Conservation (phyloP, 1,140 invertebrate genomes). For the Chironomus striatipennis region DNA sequence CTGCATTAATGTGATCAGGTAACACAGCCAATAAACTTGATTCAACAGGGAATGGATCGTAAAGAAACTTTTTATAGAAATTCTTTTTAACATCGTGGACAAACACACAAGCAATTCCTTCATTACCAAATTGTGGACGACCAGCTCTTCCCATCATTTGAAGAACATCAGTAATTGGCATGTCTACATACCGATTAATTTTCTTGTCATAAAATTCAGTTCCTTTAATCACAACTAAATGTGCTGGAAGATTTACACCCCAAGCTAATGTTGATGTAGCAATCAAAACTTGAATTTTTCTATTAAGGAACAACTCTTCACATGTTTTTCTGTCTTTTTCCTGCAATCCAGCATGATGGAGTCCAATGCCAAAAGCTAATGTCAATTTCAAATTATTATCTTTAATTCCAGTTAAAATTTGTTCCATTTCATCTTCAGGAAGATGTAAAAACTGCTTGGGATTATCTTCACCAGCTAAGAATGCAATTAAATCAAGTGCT, state of each 20-base stretch:
- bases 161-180: slow-evolving; percentile 97
- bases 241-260: slow-evolving; percentile 97
- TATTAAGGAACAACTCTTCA: slow-evolving; percentile 93
- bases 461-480: slow-evolving; percentile 80
- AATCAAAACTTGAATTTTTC: slow-evolving; percentile 96
- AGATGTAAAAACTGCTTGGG: slow-evolving; percentile 95
- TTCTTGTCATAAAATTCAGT: slow-evolving; percentile 99
- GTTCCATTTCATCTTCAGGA: slow-evolving; percentile 73
- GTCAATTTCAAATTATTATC: slow-evolving; percentile 92
- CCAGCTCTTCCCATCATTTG: slow-evolving; percentile 99
- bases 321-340: slow-evolving; percentile 85
- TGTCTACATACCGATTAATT: slow-evolving; percentile 92
- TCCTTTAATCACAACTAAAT: slow-evolving; percentile 58
- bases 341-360: slow-evolving; percentile 93
- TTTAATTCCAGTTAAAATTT: slow-evolving; percentile 63
- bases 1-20: slow-evolving; percentile 96
- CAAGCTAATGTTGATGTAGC: slow-evolving; percentile 96
- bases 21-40: slow-evolving; percentile 85
- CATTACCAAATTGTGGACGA: slow-evolving; percentile 87
- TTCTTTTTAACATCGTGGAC: slow-evolving; percentile 98
- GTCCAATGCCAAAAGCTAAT: slow-evolving; percentile 93
- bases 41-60: slow-evolving; percentile 99
- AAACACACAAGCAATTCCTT: slow-evolving; percentile 91
- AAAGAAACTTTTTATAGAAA: slow-evolving; percentile 98
- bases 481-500: slow-evolving; percentile 92